A percentile compares a stretch with the other conserved stretches of the same genome.
phyloP scores from a whole-genome alignment of 2,888 invertebrate species.

The Watsonalla cultraria region DNA sequence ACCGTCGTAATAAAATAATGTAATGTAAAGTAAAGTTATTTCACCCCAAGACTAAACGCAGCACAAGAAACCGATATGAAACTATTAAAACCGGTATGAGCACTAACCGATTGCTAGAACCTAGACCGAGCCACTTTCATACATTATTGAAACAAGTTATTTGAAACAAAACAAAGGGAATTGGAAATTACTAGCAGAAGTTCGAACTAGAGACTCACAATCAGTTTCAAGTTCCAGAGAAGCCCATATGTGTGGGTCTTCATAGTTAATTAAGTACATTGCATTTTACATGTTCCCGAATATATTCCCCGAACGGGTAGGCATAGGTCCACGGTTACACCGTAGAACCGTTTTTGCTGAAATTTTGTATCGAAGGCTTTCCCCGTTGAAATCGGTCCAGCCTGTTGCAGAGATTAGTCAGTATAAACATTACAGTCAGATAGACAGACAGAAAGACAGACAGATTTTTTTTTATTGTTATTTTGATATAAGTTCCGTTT shows the following conservation, averaged over 20 bases:
- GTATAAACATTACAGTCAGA: no score
- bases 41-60: conserved; percentile 12
- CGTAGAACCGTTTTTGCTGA: no score
- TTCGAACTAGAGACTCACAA: conserved; percentile 14
- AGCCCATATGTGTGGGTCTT: conserved; percentile 1
- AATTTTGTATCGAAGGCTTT: no score
- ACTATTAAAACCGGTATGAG: conserved; percentile 22
- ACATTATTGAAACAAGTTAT: conserved; percentile 18
- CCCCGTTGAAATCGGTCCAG: no score
- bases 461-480: no score
- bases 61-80: conserved; percentile 11
- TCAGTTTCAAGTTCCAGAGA: conserved; percentile 11
- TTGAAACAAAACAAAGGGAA: not conserved
- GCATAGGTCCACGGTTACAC: no score
- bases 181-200: conserved; percentile 19
- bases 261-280: not conserved
- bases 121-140: conserved; percentile 35
- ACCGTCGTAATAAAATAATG: no score
- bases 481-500: no score
- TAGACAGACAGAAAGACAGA: no score
- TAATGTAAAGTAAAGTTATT: not conserved
- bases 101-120: conserved; percentile 26
- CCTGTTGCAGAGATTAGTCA: no score
- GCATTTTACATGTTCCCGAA: no score
- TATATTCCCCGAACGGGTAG: no score